Conservation (phyloP, 2,113 vertebrate genomes). For the Mionectes macconnelli region DNA sequence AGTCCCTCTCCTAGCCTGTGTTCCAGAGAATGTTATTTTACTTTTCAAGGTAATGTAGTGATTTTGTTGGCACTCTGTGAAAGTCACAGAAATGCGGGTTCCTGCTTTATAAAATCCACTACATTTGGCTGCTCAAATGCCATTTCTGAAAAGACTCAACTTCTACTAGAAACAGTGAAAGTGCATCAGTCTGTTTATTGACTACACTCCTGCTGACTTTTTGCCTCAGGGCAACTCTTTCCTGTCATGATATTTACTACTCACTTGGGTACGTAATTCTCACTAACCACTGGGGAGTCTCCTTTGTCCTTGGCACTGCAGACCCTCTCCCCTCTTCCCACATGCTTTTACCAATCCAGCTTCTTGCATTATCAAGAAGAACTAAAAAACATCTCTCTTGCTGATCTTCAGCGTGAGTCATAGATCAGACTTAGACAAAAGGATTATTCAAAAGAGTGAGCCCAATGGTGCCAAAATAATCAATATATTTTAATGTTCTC, state of each 20-base stretch:
- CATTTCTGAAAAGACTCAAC: not conserved
- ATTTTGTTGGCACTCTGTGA: not conserved
- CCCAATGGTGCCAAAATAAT: not conserved
- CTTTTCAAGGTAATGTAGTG: not conserved
- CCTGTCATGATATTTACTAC: not conserved
- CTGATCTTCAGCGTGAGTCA: not conserved
- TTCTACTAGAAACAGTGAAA: not conserved
- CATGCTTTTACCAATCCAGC: not conserved
- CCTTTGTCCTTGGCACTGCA: not conserved
- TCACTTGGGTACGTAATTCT: not conserved
- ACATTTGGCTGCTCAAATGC: fast-evolving
- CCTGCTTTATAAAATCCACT: not conserved
- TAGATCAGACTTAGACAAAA: not conserved
- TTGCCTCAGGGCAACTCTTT: not conserved
- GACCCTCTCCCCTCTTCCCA: not conserved
- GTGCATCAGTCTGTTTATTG: not conserved
- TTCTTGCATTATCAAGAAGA: not conserved
- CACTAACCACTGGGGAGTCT: not conserved
- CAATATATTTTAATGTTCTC: not conserved
- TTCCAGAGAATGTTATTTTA: not conserved
- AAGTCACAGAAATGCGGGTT: not conserved
- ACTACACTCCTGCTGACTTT: not conserved
- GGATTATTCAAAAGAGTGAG: not conserved
- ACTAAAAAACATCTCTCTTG: not conserved
- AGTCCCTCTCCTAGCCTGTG: not conserved